Conservation (phyloP, 2,888 invertebrate genomes). For the Chymomyza caudatula region DNA sequence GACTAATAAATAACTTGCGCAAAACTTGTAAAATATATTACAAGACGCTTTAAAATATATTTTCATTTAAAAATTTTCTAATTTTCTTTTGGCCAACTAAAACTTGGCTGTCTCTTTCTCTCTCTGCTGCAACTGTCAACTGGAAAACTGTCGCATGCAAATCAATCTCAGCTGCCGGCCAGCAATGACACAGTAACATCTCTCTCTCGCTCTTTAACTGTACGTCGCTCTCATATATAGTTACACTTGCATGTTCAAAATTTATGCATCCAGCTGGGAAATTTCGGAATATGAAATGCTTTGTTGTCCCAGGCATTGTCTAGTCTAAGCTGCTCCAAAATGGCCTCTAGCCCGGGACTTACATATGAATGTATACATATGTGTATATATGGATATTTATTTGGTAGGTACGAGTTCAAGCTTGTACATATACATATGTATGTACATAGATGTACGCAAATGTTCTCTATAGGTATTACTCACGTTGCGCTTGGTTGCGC, state of each 20-base stretch:
- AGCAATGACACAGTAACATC: neutral
- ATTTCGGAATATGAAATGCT: neutral
- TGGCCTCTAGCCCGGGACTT: neutral
- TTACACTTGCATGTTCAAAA: slow-evolving; percentile 55
- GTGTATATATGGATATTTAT: no score
- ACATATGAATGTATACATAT: neutral
- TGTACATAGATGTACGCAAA: neutral
- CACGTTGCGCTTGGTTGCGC: neutral
- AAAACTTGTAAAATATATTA: slow-evolving; percentile 18
- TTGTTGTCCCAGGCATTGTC: slow-evolving; percentile 5
- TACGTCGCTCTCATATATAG: no score
- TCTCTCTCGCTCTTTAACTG: neutral
- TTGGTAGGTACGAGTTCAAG: neutral
- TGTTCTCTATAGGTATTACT: neutral
- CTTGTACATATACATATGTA: neutral
- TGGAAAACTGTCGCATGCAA: slow-evolving; percentile 64
- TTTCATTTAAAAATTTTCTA: slow-evolving; percentile 62
- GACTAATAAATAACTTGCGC: slow-evolving; percentile 35
- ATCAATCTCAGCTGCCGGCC: slow-evolving; percentile 61
- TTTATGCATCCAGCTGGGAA: slow-evolving; percentile 56
- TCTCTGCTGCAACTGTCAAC: neutral
- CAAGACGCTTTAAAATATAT: slow-evolving; percentile 35
- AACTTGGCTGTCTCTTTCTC: neutral
- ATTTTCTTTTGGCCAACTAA: slow-evolving; percentile 35
- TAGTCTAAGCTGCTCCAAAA: neutral